Conservation (phyloP, 2,888 invertebrate genomes). For the Cephus nigrinus region DNA sequence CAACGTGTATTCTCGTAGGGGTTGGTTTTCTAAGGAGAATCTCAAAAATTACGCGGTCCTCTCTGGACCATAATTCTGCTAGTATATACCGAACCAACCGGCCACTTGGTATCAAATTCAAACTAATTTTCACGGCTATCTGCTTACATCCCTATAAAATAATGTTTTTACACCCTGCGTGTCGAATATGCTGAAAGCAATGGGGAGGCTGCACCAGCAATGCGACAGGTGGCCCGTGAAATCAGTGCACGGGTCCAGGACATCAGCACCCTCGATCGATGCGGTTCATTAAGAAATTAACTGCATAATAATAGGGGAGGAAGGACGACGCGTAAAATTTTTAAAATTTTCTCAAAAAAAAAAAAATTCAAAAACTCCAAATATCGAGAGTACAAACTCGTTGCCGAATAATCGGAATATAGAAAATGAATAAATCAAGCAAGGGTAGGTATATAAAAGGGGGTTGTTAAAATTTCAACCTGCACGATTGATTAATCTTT, state of each 20-base stretch:
- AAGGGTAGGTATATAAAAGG: not conserved
- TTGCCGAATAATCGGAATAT: not conserved
- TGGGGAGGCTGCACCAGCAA: conserved; percentile 44
- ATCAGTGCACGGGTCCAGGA: conserved; percentile 58
- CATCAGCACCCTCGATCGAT: conserved; percentile 43
- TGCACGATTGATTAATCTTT: not conserved
- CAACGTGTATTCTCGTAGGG: not conserved
- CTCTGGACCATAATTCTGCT: not conserved
- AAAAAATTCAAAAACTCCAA: not conserved
- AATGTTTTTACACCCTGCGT: conserved; percentile 57
- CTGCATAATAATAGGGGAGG: conserved; percentile 50
- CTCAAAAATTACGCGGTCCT: not conserved
- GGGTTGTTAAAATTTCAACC: not conserved
- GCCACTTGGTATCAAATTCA: conserved; percentile 26
- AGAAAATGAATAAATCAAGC: not conserved
- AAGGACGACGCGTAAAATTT: not conserved
- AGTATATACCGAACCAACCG: not conserved
- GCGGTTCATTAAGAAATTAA: conserved; percentile 57
- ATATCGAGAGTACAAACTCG: not conserved
- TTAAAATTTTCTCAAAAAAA: not conserved
- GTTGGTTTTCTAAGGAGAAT: not conserved
- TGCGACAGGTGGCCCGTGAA: conserved; percentile 66
- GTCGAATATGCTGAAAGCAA: conserved; percentile 54
- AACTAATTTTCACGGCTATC: conserved; percentile 29
- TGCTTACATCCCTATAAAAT: conserved; percentile 35